Base-by-base conservation (phyloP, 2,888 invertebrate species). In the Drosophila birchii region DNA sequence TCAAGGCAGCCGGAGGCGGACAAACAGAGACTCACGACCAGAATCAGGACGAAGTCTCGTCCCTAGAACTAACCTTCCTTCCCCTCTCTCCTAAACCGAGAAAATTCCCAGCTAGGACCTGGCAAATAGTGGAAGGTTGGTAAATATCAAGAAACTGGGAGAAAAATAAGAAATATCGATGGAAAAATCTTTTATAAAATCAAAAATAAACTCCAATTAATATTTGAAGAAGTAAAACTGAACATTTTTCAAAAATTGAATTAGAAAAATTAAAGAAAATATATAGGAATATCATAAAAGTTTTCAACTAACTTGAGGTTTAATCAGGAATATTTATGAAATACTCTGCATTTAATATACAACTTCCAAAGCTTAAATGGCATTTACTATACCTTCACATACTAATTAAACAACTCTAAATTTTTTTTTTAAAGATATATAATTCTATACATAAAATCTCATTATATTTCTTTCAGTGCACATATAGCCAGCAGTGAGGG, bases 61-160 rank as follows among this genome's bases (percentile, higher is more conserved):
- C 41, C 41, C 34, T 64, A 12, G 64, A 64, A 43, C 49, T 49
- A 47, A 62, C 36, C 36, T 54, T 43, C n/a, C 39, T 53, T 53
- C 47, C 72, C 55, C 26, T 36, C n/a, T 3, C 34, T 18, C 16
- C 36, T 2, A 29, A 16, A 14, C 57, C 26, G 4, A 12, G 39
- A 26, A 43, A 47, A 75, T 72, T 68, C 78, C 58, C 57, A 58
- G 68, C 64, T 80, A 76, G 82, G 88, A 87, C 82, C 81, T 32
- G 62, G 78, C 76, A 83, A 83, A 83, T 75, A 87, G 45, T 41
- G 51, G 18, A 72, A 75, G 77, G 76, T 71, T 68, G 38, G 81
- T 72, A 82, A 81, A 86, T 78, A 75, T 43, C 8, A n/a, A 7
- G 20, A 8, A 63, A 64, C 64, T 36, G 7, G 9, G 14, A 60